A percentile compares a stretch with the other conserved stretches of the same genome.
These are phyloP conservation scores for Odocoileus hemionus DNA, from an alignment of 2,113 vertebrate genomes.

Conservation along the genomic window DNA sequence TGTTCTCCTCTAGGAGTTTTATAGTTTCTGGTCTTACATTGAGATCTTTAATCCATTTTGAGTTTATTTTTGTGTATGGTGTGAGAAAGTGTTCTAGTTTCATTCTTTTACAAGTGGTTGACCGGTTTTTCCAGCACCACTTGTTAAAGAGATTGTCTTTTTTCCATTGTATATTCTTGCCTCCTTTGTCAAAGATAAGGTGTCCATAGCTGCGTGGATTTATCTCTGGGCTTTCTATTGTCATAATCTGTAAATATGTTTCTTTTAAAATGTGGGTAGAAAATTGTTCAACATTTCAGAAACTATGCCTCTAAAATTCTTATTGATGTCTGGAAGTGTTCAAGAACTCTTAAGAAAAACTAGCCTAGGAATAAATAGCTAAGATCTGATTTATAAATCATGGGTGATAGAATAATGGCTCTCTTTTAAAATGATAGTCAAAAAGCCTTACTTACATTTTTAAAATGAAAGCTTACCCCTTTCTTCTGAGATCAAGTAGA, in stretches of 20 bases:
- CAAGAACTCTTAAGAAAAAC: background rate
- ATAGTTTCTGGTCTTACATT: background rate
- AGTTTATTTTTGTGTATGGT: background rate
- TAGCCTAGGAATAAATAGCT: background rate
- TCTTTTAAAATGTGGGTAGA: background rate
- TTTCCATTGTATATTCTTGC: background rate
- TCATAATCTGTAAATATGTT: background rate
- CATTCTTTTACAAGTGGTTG: background rate
- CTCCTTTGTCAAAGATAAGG: background rate
- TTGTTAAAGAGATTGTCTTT: background rate
- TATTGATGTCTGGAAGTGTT: background rate
- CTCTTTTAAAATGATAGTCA: background rate
- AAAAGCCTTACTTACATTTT: background rate
- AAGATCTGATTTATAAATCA: background rate
- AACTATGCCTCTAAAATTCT: background rate
- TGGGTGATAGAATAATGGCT: background rate
- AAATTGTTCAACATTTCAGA: background rate
- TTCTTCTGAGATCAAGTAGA: background rate
- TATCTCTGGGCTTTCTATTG: background rate
- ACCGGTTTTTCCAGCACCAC: background rate
- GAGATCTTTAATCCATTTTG: background rate
- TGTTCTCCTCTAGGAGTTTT: background rate
- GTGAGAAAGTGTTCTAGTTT: background rate
- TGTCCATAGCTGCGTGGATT: background rate
- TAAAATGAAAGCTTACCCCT: background rate